A percentile compares a stretch with the other conserved stretches of the same genome.
phyloP scores from a whole-genome alignment of 2,113 vertebrate genomes.

The Suricata suricatta region DNA sequence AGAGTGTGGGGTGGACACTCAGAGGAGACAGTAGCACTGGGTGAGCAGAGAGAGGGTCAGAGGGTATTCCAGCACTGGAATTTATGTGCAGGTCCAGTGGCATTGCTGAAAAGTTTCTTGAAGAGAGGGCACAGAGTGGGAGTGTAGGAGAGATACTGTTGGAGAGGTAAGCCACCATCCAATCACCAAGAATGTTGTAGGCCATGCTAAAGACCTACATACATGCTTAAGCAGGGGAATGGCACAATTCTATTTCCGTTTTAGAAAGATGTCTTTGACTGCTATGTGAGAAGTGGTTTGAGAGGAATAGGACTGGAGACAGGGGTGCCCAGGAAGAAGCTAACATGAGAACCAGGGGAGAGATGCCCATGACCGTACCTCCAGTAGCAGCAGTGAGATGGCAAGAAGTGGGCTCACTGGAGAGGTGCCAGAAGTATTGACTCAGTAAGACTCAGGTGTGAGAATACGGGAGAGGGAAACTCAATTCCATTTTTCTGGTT shows the following conservation, averaged over 20 bases:
- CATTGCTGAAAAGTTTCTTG: background rate
- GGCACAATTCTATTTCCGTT: background rate
- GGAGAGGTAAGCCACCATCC: background rate
- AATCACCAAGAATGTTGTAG: background rate
- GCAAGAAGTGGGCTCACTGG: background rate
- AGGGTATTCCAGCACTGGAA: background rate
- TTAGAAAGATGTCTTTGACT: background rate
- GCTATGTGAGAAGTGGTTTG: background rate
- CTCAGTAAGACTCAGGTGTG: background rate
- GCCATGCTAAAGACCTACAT: background rate
- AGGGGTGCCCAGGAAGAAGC: background rate
- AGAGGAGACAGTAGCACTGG: background rate
- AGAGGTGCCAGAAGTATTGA: background rate
- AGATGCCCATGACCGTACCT: background rate
- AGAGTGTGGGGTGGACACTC: background rate
- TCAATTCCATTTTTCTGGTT: background rate
- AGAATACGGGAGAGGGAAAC: background rate
- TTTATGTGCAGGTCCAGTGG: background rate
- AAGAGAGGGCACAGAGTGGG: rapidly evolving
- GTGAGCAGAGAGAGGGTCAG: background rate
- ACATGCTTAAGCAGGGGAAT: background rate
- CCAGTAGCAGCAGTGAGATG: background rate
- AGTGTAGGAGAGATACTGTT: background rate
- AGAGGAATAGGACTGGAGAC: background rate
- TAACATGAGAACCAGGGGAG: background rate